A percentile compares a stretch with the other conserved stretches of the same genome.
Evolutionary conservation across 2,113 vertebrate species (phyloP).

Genomic region (Phalacrocorax brasilianus): DNA sequence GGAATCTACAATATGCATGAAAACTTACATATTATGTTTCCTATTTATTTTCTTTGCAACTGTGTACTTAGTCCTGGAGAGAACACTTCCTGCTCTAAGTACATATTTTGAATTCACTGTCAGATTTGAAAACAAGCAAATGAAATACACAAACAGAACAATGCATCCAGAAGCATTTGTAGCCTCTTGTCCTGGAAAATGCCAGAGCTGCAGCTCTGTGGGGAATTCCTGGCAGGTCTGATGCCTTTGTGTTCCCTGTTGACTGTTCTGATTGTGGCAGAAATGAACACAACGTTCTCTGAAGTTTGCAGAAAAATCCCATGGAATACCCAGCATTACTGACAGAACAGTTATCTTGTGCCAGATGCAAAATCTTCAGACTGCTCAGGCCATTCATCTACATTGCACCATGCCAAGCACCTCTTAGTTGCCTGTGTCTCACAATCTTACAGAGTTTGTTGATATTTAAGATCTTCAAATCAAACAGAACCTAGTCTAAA

Average conservation of each 20-base stretch:
- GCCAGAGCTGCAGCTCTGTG: background rate
- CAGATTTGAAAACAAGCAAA: constrained; percentile 21
- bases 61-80: background rate
- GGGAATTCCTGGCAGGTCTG: background rate
- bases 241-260: background rate
- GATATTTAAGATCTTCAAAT: background rate
- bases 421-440: background rate
- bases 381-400: background rate
- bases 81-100: background rate
- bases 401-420: background rate
- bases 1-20: background rate
- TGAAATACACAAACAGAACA: background rate
- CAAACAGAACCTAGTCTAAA: background rate
- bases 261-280: background rate
- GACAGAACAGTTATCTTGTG: background rate
- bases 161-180: background rate
- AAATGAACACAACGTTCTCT: background rate
- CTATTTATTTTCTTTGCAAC: constrained; percentile 23
- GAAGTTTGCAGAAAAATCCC: background rate
- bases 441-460: background rate
- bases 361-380: background rate
- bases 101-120: constrained; percentile 6
- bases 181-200: background rate
- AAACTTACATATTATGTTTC: background rate
- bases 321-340: background rate